Conservation (phyloP, 2,797 vertebrate species). For the Calcarius lapponicus region DNA sequence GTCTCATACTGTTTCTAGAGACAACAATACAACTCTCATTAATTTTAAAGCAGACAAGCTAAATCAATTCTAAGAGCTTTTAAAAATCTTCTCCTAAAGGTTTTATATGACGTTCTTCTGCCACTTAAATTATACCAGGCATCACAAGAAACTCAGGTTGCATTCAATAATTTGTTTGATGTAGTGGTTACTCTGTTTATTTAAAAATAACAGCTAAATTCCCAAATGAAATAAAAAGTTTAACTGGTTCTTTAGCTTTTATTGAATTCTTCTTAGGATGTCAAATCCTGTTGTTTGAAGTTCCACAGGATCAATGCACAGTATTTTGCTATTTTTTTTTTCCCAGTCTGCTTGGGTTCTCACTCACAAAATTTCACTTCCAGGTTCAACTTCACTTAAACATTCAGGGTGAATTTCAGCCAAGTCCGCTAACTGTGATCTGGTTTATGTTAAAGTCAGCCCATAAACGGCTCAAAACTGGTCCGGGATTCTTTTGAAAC, state of each 20-base stretch:
- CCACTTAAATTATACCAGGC: conserved; percentile 12
- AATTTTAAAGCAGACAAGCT: conserved; percentile 19
- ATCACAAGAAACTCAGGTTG: conserved; percentile 1
- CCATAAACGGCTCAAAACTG: conserved; percentile 50
- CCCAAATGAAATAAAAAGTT: conserved; percentile 46
- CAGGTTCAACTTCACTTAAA: conserved; percentile 41
- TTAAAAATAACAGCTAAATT: conserved; percentile 51
- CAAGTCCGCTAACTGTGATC: conserved; percentile 39
- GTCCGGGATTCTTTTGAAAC: conserved; percentile 33
- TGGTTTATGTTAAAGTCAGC: conserved; percentile 61
- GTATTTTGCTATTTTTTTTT: conserved; percentile 15
- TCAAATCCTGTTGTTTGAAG: conserved; percentile 47
- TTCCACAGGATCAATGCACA: neutral
- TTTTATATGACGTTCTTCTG: neutral
- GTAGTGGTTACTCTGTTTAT: conserved; percentile 27
- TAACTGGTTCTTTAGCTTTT: conserved; percentile 21
- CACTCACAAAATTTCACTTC: conserved; percentile 55
- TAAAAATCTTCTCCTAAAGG: conserved; percentile 34
- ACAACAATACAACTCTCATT: neutral
- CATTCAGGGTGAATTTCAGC: conserved; percentile 48
- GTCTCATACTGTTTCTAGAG: neutral
- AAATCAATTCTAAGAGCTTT: conserved; percentile 44
- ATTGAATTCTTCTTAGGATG: conserved; percentile 49
- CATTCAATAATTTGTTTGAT: conserved; percentile 49
- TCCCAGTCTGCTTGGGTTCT: conserved; percentile 13